Base-by-base conservation (phyloP, 92 coral and sea anemone species). In the Heteractis magnifica region DNA sequence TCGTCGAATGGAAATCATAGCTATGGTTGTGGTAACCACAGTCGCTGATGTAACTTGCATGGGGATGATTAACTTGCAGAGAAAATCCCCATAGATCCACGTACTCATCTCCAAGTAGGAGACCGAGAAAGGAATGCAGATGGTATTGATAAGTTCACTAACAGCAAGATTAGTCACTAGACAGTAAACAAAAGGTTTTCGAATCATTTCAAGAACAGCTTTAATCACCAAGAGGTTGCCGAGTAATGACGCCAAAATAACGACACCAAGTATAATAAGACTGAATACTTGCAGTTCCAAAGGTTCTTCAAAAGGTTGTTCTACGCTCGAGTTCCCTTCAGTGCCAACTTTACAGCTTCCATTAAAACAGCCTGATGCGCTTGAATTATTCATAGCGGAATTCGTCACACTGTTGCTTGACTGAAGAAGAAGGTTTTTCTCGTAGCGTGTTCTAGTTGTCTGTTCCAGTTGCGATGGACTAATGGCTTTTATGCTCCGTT, bases 151-250 rank as follows among this genome's bases (percentile, higher is more conserved):
- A 13, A 93, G 68, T 41, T 93, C 97, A 1, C 91, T 94, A 13
- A 91, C 91, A 49, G 97, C 97, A 90, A 93, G 65, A 76, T 87
- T 93, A 0, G 92, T 83, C 44, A 93, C 97, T 75, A 93, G 68
- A 52, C 81, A 84, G 59, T 93, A 93, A 16, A 86, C 76, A 62
- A 93, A 83, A 15, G 94, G 94, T 62, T 86, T 91, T 81, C 55
- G 71, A 4, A 52, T 78, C 56, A 51, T 72, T 52, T 72, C 87
- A 18, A 81, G 73, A 0, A 87, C 80, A 3, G 93, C 89, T 58
- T 87, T 90, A 49, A 84, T 83, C 20, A 90, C 91, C 82, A 90
- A 16, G n/a, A 87, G 44, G 52, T 87, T 90, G 10, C 93, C 93
- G 10, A 88, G 6, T 21, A 90, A 53, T 55, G 91, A 79, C 8